phyloP scores from a whole-genome alignment of 2,113 vertebrate genomes.

The Phalacrocorax brasilianus region DNA sequence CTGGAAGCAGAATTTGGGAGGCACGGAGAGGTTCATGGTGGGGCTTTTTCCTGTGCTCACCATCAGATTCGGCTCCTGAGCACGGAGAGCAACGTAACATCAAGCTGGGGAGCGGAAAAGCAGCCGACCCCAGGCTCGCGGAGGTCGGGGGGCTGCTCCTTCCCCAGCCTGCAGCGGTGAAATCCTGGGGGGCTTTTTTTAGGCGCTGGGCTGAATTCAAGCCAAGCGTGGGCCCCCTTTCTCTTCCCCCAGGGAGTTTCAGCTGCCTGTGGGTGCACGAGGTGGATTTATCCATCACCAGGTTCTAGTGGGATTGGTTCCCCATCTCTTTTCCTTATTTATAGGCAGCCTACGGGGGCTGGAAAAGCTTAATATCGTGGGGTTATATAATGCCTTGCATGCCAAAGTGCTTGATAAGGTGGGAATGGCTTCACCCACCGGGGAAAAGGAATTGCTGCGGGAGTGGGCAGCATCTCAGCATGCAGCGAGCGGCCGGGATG shows the following conservation, averaged over 20 bases:
- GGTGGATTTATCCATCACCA: background rate
- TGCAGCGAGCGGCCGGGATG: background rate
- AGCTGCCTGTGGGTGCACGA: background rate
- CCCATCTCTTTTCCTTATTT: background rate
- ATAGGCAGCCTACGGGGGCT: background rate
- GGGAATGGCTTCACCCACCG: background rate
- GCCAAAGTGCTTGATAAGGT: background rate
- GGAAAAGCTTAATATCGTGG: background rate
- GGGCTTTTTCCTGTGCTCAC: accelerated
- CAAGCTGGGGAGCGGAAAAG: background rate
- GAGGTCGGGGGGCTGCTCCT: background rate
- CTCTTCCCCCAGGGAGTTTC: background rate
- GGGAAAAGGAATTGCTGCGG: background rate
- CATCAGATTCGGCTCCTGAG: background rate
- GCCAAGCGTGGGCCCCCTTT: accelerated
- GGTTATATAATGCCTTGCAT: background rate
- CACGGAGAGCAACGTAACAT: accelerated
- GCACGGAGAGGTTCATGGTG: background rate
- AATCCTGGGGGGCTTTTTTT: background rate
- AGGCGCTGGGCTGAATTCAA: background rate
- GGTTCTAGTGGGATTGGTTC: background rate
- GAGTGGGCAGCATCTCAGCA: background rate
- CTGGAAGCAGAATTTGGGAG: background rate
- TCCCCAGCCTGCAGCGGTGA: accelerated
- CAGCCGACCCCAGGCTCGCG: accelerated